Conservation (phyloP, 2,888 invertebrate species). For the Phortica okadai region DNA sequence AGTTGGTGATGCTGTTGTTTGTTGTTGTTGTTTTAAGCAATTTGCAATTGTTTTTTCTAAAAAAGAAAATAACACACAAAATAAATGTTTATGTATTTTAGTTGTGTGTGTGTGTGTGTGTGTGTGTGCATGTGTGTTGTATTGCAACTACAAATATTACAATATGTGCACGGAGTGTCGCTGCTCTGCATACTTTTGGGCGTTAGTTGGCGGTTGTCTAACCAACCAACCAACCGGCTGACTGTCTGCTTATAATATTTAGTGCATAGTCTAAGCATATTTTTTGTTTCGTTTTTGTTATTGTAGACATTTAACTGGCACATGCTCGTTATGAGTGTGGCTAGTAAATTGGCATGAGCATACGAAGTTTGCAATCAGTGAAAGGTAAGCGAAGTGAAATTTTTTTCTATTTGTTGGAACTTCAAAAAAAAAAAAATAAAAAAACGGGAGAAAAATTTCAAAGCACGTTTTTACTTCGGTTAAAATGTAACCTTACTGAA, state of each 20-base stretch:
- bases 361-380: background rate
- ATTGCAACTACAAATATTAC: background rate
- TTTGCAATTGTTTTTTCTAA: conserved; percentile 39
- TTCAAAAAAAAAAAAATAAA: background rate
- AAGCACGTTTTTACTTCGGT: too few relatives aligned
- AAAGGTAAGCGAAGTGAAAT: background rate
- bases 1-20: conserved; percentile 36
- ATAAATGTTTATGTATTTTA: background rate
- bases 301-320: background rate
- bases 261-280: background rate
- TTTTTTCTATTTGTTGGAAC: background rate
- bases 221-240: too few relatives aligned
- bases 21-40: conserved; percentile 36
- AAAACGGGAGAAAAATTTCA: too few relatives aligned
- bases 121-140: background rate
- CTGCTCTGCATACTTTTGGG: conserved; percentile 4
- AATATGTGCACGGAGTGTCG: background rate
- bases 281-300: background rate
- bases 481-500: too few relatives aligned
- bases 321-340: background rate
- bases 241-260: background rate
- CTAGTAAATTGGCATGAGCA: background rate
- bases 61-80: background rate
- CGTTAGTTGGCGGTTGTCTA: background rate
- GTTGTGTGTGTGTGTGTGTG: background rate